phyloP scores from a whole-genome alignment of 2,797 vertebrate species.

The Dendrocincla tyrannina region DNA sequence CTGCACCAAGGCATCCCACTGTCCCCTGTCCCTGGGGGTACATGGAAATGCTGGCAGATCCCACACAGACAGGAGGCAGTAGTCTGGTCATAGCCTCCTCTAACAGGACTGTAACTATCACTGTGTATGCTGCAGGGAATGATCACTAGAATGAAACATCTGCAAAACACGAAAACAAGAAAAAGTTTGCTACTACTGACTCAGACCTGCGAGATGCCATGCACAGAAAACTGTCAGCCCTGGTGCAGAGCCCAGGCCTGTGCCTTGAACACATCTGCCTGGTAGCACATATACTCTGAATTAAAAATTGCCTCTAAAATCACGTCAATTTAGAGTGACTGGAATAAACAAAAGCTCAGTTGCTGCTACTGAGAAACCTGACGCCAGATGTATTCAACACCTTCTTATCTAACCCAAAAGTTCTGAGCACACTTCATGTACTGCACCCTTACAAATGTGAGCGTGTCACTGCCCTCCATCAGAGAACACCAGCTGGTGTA shows the following conservation, averaged over 20 bases:
- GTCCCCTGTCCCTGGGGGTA: background rate
- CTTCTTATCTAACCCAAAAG: background rate
- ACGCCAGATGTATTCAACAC: background rate
- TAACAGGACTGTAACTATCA: background rate
- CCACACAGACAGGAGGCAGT: background rate
- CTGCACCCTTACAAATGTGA: background rate
- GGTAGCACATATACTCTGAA: background rate
- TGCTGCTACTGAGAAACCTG: background rate
- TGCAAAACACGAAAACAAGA: background rate
- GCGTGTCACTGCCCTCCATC: background rate
- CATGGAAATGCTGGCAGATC: background rate
- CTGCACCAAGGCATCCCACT: background rate
- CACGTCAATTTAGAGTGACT: background rate
- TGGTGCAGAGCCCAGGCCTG: background rate
- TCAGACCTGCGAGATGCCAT: background rate
- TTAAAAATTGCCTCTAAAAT: background rate
- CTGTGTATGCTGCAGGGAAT: background rate
- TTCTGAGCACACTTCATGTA: fast-evolving
- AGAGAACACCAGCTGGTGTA: background rate
- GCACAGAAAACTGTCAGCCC: background rate
- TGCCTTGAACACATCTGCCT: background rate
- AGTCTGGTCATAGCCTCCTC: background rate
- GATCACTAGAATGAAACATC: background rate
- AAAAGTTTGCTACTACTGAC: background rate
- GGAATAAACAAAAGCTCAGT: background rate